These are phyloP conservation scores for Enteromius thamalakanensis DNA, from an alignment of 2,797 vertebrate species.

Conservation along the genomic window DNA sequence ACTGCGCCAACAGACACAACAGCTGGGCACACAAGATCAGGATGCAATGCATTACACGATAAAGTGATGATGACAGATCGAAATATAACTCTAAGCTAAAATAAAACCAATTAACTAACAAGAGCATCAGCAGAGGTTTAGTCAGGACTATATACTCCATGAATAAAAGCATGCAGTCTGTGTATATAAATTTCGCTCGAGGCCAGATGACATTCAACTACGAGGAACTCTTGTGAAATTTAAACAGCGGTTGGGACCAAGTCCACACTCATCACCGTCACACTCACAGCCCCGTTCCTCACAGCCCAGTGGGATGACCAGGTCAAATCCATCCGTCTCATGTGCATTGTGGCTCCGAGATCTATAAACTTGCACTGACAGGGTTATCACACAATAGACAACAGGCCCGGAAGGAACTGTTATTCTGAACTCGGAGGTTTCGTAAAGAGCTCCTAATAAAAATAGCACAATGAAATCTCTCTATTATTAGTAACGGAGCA, in stretches of 20 bases:
- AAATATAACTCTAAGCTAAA: background rate
- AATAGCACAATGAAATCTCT: background rate
- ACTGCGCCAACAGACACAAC: conserved; percentile 25
- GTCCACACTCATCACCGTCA: conserved; percentile 17
- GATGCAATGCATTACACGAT: conserved; percentile 23
- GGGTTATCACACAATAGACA: conserved; percentile 4
- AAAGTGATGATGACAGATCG: conserved; percentile 21
- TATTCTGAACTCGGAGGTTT: conserved; percentile 11
- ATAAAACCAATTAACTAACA: background rate
- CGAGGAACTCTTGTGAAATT: background rate
- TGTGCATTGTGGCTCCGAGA: conserved; percentile 20
- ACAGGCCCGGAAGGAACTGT: conserved; percentile 3
- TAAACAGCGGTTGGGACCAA: background rate
- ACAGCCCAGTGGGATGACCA: conserved; percentile 20
- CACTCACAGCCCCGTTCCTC: conserved; percentile 10
- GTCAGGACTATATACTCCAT: background rate
- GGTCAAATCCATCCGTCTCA: conserved; percentile 42
- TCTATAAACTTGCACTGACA: conserved; percentile 42
- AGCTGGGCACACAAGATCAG: background rate
- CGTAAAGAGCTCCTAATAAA: background rate
- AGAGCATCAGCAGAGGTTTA: background rate
- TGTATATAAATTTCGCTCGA: background rate
- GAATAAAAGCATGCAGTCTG: background rate
- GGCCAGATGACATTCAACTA: background rate
- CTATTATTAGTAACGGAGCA: conserved; percentile 3